phyloP scores from a whole-genome alignment of 1,140 invertebrate species.

The Leptinotarsa undecemlineata region DNA sequence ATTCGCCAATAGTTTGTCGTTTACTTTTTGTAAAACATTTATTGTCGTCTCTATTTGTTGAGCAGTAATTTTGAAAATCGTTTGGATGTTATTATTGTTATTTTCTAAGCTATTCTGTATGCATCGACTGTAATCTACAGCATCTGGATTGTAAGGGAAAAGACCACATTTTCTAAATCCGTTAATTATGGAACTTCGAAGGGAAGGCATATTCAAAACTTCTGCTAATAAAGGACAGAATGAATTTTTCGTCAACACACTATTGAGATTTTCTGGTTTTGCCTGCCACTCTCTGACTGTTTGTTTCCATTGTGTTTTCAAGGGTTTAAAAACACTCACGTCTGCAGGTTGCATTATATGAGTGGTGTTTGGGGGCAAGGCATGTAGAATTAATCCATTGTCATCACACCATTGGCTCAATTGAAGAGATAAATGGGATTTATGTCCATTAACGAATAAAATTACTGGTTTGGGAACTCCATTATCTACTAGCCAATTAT shows the following conservation, averaged over 20 bases:
- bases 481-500: conserved; percentile 11
- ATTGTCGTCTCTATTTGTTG: too few species aligned
- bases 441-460: conserved; percentile 53
- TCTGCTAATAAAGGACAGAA: not conserved
- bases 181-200: not conserved
- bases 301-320: not conserved
- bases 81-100: too few species aligned
- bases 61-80: too few species aligned
- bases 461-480: conserved; percentile 31
- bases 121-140: too few species aligned
- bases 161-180: not conserved
- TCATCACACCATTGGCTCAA: conserved; percentile 49
- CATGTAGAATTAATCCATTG: conserved; percentile 50
- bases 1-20: too few species aligned
- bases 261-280: conserved; percentile 6
- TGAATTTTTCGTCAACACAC: not conserved
- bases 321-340: conserved; percentile 50
- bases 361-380: conserved; percentile 53
- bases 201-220: not conserved
- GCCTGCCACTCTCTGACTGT: not conserved
- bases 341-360: conserved; percentile 55
- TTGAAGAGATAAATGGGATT: conserved; percentile 48
- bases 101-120: too few species aligned
- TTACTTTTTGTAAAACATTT: too few species aligned
- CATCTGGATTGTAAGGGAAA: too few species aligned